Evolutionary conservation across 64 coral and sea anemone genomes (phyloP).

Genomic region (Actinia equina): DNA sequence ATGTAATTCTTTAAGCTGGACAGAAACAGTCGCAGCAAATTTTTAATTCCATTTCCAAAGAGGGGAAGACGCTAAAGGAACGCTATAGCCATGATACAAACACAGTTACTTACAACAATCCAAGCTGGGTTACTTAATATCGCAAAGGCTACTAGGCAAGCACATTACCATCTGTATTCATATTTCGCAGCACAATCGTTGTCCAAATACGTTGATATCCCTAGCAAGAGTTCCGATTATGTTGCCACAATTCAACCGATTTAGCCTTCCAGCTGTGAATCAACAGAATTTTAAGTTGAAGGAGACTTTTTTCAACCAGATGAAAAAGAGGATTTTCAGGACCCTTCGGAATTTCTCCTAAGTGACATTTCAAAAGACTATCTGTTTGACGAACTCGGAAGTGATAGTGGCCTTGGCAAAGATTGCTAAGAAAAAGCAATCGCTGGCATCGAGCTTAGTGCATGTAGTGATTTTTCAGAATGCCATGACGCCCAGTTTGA

Average conservation of each 20-base stretch:
- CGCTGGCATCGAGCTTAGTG: not conserved
- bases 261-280: not conserved
- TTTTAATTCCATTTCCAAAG: not conserved
- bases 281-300: not conserved
- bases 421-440: slow-evolving; percentile 3
- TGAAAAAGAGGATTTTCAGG: slow-evolving; percentile 21
- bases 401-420: slow-evolving; percentile 11
- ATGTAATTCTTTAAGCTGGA: not conserved
- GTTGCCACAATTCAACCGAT: slow-evolving; percentile 2
- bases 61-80: slow-evolving; percentile 10
- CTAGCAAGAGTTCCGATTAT: not conserved
- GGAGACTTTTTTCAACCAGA: not conserved
- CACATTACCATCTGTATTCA: slow-evolving; percentile 17
- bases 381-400: slow-evolving; percentile 15
- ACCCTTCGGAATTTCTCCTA: not conserved
- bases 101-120: slow-evolving; percentile 14
- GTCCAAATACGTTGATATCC: not conserved
- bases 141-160: slow-evolving; percentile 12
- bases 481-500: too few relatives aligned
- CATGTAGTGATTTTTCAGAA: not conserved
- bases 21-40: slow-evolving; percentile 17
- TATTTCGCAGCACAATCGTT: slow-evolving; percentile 8
- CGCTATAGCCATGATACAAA: not conserved
- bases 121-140: slow-evolving; percentile 15
- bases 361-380: slow-evolving; percentile 3